phyloP scores from a whole-genome alignment of 92 coral and sea anemone species.

The Zoanthus sociatus region DNA sequence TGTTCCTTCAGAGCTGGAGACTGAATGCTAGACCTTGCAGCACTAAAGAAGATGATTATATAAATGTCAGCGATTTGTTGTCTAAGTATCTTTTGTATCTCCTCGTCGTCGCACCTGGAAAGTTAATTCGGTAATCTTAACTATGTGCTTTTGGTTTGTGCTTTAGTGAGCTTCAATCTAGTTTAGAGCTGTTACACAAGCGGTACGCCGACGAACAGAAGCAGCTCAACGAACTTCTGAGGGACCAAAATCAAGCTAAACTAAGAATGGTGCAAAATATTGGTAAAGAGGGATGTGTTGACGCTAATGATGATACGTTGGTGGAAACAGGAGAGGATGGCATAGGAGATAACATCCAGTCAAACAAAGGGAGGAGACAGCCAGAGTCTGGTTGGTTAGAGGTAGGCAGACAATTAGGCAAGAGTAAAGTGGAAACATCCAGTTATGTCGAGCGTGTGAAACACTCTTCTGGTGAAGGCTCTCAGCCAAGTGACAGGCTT shows the following conservation, averaged over 20 bases:
- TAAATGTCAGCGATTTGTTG: too few species aligned
- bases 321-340: slow-evolving; percentile 8
- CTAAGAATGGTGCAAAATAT: background rate
- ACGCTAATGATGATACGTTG: slow-evolving; percentile 32
- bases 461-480: slow-evolving; percentile 35
- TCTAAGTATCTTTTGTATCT: too few species aligned
- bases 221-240: slow-evolving; percentile 32
- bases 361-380: background rate
- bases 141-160: background rate
- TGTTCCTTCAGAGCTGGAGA: too few species aligned
- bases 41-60: too few species aligned
- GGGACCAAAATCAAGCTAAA: slow-evolving; percentile 37
- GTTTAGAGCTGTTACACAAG: slow-evolving; percentile 29
- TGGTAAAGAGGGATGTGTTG: background rate
- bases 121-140: background rate
- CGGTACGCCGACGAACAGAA: slow-evolving; percentile 33
- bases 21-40: too few species aligned
- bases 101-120: too few species aligned
- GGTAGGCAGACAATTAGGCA: background rate
- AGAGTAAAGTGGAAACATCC: background rate
- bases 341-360: background rate
- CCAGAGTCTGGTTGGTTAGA: slow-evolving; percentile 1
- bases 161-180: slow-evolving; percentile 32
- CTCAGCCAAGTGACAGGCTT: slow-evolving; percentile 55
- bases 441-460: background rate